Evolutionary conservation across 2,888 invertebrate genomes (phyloP).

Genomic region (Anaspis maculata): DNA sequence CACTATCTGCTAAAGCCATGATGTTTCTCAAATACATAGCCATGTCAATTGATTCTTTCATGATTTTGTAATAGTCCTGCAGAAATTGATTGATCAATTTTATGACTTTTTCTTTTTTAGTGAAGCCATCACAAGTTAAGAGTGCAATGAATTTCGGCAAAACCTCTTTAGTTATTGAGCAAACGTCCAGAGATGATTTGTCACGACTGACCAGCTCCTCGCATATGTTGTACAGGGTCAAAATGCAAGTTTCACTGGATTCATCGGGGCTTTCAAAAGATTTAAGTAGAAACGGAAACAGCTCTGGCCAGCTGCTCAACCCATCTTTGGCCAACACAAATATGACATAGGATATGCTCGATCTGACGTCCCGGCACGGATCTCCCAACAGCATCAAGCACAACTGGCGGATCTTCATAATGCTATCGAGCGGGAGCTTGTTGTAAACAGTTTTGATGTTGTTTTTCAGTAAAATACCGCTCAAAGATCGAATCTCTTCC

Average conservation of each 20-base stretch:
- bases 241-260: slow-evolving; percentile 94
- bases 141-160: slow-evolving; percentile 31
- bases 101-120: slow-evolving; percentile 27
- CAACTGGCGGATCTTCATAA: slow-evolving; percentile 89
- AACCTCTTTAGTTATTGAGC: slow-evolving; percentile 28
- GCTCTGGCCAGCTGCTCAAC: slow-evolving; percentile 84
- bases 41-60: slow-evolving; percentile 35
- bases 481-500: slow-evolving; percentile 91
- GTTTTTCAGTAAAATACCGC: slow-evolving; percentile 95
- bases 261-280: slow-evolving; percentile 87
- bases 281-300: slow-evolving; percentile 82
- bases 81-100: slow-evolving; percentile 36
- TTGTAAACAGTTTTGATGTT: slow-evolving; percentile 89
- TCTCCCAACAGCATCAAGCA: slow-evolving; percentile 90
- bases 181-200: slow-evolving; percentile 30
- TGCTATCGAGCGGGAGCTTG: slow-evolving; percentile 79
- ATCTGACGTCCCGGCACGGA: slow-evolving; percentile 86
- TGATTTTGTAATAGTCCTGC: slow-evolving; percentile 33
- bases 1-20: slow-evolving; percentile 82
- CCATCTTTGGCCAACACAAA: slow-evolving; percentile 94
- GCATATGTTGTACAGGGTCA: slow-evolving; percentile 95
- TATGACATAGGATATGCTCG: slow-evolving; percentile 94
- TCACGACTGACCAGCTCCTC: slow-evolving; percentile 67
- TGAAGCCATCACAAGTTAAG: slow-evolving; percentile 26
- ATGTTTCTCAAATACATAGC: slow-evolving; percentile 62